phyloP scores from a whole-genome alignment of 2,797 vertebrate species.

The Galaxias olidus region DNA sequence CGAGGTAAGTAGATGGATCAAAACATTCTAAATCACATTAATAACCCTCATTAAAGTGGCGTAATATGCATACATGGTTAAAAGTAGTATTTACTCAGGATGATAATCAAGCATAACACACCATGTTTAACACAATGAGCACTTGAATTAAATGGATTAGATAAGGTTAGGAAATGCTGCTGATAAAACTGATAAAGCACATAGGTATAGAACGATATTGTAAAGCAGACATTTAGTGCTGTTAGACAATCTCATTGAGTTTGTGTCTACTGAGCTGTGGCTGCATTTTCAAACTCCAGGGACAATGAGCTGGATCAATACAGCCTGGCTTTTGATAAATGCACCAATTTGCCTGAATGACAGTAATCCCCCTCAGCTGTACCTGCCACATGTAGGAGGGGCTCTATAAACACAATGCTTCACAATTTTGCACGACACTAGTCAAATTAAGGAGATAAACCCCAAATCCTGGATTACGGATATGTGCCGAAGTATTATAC shows the following conservation, averaged over 20 bases:
- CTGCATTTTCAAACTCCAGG: constrained; percentile 60
- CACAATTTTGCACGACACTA: constrained; percentile 58
- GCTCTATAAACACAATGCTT: constrained; percentile 49
- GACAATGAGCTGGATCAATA: constrained; percentile 70
- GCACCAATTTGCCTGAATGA: constrained; percentile 73
- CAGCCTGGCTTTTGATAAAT: constrained; percentile 75
- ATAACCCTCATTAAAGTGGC: too few relatives aligned
- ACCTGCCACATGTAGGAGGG: constrained; percentile 55
- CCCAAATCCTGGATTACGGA: too few relatives aligned
- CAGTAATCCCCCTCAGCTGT: constrained; percentile 71
- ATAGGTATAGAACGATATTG: constrained; percentile 57
- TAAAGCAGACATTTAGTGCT: constrained; percentile 72
- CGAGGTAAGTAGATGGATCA: too few relatives aligned
- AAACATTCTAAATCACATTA: too few relatives aligned
- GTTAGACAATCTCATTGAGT: constrained; percentile 69
- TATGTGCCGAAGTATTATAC: too few relatives aligned
- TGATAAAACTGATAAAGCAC: constrained; percentile 61
- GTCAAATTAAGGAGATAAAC: too few relatives aligned
- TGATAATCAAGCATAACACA: background rate
- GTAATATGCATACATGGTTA: too few relatives aligned
- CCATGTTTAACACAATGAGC: constrained; percentile 29
- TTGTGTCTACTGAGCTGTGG: constrained; percentile 60
- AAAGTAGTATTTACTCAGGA: too few relatives aligned
- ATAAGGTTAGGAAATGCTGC: constrained; percentile 9
- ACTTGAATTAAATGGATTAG: background rate